Evolutionary conservation across 2,113 vertebrate genomes (phyloP).

Genomic region (Callorhinus ursinus): DNA sequence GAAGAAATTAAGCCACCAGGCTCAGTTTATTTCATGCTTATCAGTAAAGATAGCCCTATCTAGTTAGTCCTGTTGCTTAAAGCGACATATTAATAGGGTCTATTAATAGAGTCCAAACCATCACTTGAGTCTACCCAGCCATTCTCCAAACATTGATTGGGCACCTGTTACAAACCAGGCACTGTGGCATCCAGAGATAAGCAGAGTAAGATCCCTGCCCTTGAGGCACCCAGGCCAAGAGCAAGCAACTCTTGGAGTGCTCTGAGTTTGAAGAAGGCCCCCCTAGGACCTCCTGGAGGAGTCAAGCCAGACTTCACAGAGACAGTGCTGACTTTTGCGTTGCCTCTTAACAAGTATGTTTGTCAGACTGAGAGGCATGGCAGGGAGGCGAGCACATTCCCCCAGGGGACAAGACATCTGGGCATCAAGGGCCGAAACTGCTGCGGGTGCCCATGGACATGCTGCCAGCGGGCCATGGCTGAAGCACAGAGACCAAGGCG

Average conservation of each 20-base stretch:
- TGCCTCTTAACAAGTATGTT: neutral
- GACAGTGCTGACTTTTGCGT: neutral
- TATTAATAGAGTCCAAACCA: conserved; percentile 61
- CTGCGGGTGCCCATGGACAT: neutral
- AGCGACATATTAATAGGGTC: conserved; percentile 39
- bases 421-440: neutral
- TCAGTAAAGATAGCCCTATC: conserved; percentile 61
- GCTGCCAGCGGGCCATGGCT: neutral
- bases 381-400: neutral
- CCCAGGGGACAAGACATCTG: neutral
- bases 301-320: neutral
- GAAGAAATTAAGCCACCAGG: neutral
- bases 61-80: conserved; percentile 49
- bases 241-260: neutral
- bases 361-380: neutral
- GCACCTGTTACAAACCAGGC: conserved; percentile 51
- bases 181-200: neutral
- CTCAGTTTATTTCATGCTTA: conserved; percentile 50
- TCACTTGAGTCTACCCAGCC: conserved; percentile 29
- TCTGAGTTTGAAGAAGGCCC: neutral
- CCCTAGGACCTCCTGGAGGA: neutral
- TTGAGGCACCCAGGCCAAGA: neutral
- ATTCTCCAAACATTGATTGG: conserved; percentile 50
- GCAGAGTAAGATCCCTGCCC: neutral
- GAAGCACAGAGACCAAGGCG: neutral